A percentile compares a stretch with the other conserved stretches of the same genome.
Evolutionary conservation across 2,888 invertebrate genomes (phyloP).

Genomic region (Tetragonula carbonaria): DNA sequence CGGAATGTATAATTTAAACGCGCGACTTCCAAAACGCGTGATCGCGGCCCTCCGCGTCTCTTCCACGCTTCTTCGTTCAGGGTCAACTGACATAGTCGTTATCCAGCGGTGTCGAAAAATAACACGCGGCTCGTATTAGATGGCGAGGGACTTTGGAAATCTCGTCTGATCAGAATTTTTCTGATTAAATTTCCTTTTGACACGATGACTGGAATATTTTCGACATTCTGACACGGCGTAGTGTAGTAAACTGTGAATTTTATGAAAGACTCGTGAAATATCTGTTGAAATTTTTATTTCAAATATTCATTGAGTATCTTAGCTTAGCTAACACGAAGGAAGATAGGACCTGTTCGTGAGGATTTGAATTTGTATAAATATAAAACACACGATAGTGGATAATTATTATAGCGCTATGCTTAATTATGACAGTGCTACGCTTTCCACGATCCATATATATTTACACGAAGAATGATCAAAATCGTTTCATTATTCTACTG

Average conservation of each 20-base stretch:
- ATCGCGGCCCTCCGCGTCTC: slow-evolving; percentile 57
- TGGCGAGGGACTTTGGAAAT: neutral
- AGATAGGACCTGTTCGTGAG: neutral
- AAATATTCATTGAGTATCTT: too few species aligned
- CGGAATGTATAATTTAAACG: slow-evolving; percentile 77
- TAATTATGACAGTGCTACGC: too few species aligned
- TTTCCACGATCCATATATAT: too few species aligned
- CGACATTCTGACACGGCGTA: too few species aligned
- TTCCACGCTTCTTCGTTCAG: slow-evolving; percentile 18
- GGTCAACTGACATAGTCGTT: slow-evolving; percentile 11
- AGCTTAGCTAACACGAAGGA: too few species aligned
- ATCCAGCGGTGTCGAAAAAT: neutral
- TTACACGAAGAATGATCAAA: too few species aligned
- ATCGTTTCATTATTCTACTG: too few species aligned
- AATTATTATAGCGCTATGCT: neutral
- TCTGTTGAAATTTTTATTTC: too few species aligned
- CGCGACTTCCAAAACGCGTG: slow-evolving; percentile 56
- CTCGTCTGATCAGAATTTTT: neutral
- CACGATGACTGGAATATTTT: too few species aligned
- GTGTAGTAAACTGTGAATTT: too few species aligned
- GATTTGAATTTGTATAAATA: neutral
- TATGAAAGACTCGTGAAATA: too few species aligned
- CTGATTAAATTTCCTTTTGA: too few species aligned
- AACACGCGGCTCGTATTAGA: neutral
- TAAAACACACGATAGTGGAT: neutral